Evolutionary conservation across 2,888 invertebrate genomes (phyloP), one percentile per base, ranked within the genome.

Genomic region (Iphiclides podalirius): DNA sequence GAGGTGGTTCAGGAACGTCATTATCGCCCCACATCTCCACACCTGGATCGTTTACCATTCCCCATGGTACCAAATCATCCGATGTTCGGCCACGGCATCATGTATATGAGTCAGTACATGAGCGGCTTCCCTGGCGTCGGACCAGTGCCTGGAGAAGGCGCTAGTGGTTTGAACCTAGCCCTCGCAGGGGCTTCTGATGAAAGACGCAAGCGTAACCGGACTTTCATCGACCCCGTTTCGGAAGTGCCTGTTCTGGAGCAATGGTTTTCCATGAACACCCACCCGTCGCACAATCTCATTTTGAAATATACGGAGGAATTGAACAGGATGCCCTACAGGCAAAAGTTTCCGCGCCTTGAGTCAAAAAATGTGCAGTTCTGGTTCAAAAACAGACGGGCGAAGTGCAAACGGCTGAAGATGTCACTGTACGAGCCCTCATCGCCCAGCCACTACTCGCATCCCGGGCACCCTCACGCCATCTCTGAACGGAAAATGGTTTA

Each of bases 331-430:
- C 96, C 97, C 44, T 99, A 99, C 80, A 90, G 99, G 70, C 98
- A 98, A 85, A 98, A 99, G 83, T 99, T 99, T 80, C 99, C 99
- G 1, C 94, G 97, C n/a, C 90, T 99, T 55, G 99, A 99, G 79
- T 97, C 98, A 35, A 99, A 99, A 89, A 99, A 99, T 77, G 98
- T 99, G 60, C 99, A 99, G 84, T 98, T 99, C 79, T 99, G 99
- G 99, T 99, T 98, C 87, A 98, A 98, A 82, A 99, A 99, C 77
- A 94, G 99, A 35, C 92, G 99, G 50, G 99, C 99, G 63, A 99
- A 99, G 86, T 98, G 98, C 82, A 99, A 99, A 89, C 92, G 99
- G 52, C 90, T 98, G 70, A 96, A 97, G 83, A 96, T 96, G 95
- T 95, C 96, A 0, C 81, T 96, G 35, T 96, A 95, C 71, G 96